Conservation (phyloP, 2,797 vertebrate genomes). For the Sciaenops ocellatus region DNA sequence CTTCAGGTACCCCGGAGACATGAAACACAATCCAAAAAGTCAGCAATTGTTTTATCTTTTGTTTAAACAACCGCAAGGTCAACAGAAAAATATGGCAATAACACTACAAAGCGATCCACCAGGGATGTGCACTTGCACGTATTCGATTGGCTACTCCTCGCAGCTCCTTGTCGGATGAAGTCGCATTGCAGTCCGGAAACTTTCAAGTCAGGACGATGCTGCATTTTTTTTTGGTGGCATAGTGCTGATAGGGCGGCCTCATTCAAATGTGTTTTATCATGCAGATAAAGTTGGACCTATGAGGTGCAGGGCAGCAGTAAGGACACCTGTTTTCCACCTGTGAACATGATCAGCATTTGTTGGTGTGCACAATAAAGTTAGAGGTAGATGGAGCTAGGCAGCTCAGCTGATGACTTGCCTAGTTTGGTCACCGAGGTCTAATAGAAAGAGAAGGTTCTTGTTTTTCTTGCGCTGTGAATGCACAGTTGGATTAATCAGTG, state of each 20-base stretch:
- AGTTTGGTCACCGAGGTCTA: slow-evolving; percentile 13
- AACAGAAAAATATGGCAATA: not conserved
- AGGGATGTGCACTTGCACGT: not conserved
- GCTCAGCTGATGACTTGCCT: not conserved
- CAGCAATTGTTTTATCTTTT: not conserved
- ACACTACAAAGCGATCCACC: not conserved
- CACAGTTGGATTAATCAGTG: not conserved
- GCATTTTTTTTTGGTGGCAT: not conserved
- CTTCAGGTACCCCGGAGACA: not conserved
- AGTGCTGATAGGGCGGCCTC: not conserved
- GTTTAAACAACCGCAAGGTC: not conserved
- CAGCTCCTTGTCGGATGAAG: not conserved
- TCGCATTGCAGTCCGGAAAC: too few relatives aligned
- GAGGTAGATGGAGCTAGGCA: not conserved
- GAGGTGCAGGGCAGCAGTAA: not conserved
- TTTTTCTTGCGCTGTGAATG: not conserved
- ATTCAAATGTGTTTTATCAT: not conserved
- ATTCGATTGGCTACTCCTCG: not conserved
- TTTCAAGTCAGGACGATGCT: too few relatives aligned
- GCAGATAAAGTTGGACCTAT: not conserved
- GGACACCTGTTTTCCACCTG: not conserved
- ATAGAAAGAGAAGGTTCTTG: not conserved
- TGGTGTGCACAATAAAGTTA: not conserved
- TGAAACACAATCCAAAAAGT: not conserved
- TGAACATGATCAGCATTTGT: not conserved